Conservation (phyloP, 2,797 vertebrate genomes). For the Tragelaphus oryx region DNA sequence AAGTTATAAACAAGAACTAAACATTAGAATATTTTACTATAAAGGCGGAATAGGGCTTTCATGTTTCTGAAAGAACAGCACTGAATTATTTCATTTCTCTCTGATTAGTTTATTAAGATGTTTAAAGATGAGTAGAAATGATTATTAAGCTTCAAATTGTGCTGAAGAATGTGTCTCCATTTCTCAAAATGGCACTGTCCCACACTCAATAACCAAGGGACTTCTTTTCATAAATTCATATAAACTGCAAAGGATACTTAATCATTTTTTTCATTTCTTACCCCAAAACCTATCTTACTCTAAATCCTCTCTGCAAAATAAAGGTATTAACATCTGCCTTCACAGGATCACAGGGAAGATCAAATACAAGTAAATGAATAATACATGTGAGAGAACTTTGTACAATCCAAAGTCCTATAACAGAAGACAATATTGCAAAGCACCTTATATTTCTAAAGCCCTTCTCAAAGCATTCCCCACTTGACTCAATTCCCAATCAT, state of each 20-base stretch:
- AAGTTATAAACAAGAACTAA: slow-evolving; percentile 69
- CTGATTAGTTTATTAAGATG: slow-evolving; percentile 68
- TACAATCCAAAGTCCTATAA: background rate
- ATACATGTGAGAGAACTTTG: background rate
- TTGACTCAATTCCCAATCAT: background rate
- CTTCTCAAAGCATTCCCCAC: background rate
- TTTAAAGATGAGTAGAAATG: slow-evolving; percentile 64
- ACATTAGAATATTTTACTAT: slow-evolving; percentile 63
- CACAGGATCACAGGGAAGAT: background rate
- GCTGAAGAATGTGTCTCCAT: slow-evolving; percentile 21
- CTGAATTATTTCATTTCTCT: slow-evolving; percentile 72
- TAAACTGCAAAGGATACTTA: background rate
- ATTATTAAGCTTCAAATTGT: slow-evolving; percentile 54
- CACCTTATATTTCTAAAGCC: background rate
- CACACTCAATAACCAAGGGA: background rate
- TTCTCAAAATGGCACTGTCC: background rate
- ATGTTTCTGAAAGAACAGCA: slow-evolving; percentile 62
- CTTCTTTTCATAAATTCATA: background rate
- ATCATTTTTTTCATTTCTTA: background rate
- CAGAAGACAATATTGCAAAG: background rate
- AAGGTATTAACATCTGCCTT: background rate
- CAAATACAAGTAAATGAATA: slow-evolving; percentile 6
- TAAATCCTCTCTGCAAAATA: background rate
- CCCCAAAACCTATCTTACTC: background rate
- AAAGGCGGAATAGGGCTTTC: slow-evolving; percentile 54